Percentiles rank a stretch among this genome's conserved stretches.
Evolutionary conservation across 2,113 vertebrate genomes (phyloP).

Genomic region (Aldabrachelys gigantea): DNA sequence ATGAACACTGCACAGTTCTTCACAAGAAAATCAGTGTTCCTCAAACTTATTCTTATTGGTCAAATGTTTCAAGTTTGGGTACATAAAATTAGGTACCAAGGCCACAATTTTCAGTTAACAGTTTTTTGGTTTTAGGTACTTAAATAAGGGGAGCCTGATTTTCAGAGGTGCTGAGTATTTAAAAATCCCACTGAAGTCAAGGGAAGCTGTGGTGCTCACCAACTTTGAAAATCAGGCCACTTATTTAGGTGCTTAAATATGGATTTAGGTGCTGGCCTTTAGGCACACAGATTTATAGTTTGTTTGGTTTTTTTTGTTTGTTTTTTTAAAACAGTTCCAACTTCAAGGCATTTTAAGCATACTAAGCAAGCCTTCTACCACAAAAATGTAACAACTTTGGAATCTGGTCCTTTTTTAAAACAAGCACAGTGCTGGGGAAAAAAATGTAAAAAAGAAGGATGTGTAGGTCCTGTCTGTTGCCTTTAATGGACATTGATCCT

Average conservation of each 20-base stretch:
- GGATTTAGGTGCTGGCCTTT: constrained; percentile 17
- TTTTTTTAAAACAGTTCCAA: background rate
- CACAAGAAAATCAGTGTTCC: constrained; percentile 19
- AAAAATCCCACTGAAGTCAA: background rate
- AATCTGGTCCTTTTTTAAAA: constrained; percentile 7
- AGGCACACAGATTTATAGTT: background rate
- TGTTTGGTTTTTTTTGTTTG: no score
- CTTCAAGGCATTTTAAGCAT: background rate
- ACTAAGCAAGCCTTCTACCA: background rate
- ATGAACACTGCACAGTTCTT: background rate
- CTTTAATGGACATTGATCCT: background rate
- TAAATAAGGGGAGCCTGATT: background rate
- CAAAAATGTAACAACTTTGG: constrained; percentile 7
- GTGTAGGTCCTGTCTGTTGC: background rate
- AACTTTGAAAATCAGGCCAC: background rate
- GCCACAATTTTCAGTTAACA: background rate
- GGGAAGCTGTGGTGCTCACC: background rate
- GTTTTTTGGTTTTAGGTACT: background rate
- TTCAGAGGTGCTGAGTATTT: background rate
- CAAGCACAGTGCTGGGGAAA: background rate
- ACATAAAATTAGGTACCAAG: background rate
- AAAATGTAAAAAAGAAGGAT: background rate
- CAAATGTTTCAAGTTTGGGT: background rate
- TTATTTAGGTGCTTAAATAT: background rate
- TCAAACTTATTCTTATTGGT: constrained; percentile 9